Evolutionary conservation across 1,140 invertebrate species (phyloP).

Genomic region (Phenacoccus solenopsis): DNA sequence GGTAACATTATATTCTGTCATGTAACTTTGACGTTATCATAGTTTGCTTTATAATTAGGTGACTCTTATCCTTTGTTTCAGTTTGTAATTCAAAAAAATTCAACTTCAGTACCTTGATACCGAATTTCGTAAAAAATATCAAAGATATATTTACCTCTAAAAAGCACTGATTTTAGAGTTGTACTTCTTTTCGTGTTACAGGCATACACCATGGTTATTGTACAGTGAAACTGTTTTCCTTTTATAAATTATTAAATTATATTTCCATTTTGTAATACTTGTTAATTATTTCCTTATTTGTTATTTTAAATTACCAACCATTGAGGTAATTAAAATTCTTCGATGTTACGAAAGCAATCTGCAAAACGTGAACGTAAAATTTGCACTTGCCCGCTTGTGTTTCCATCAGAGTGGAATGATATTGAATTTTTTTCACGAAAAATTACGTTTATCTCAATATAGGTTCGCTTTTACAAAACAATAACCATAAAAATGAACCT

Average conservation of each 20-base stretch:
- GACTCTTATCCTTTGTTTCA: not conserved
- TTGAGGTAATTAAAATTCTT: too few species aligned
- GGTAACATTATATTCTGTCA: conserved; percentile 10
- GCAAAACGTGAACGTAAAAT: too few species aligned
- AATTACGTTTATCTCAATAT: too few species aligned
- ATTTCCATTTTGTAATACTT: not conserved
- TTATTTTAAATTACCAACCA: too few species aligned
- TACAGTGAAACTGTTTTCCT: not conserved
- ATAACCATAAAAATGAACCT: too few species aligned
- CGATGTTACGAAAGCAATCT: too few species aligned
- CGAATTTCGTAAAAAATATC: not conserved
- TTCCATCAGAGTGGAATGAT: too few species aligned
- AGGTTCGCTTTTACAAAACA: too few species aligned
- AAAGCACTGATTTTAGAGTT: not conserved
- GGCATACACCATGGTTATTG: not conserved
- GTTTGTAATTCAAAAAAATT: conserved; percentile 12
- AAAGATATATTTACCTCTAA: not conserved
- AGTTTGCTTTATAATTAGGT: not conserved
- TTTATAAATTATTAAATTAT: not conserved
- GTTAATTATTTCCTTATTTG: not conserved
- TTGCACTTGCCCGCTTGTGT: too few species aligned
- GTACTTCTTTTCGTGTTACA: not conserved
- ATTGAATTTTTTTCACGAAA: too few species aligned
- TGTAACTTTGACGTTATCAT: not conserved
- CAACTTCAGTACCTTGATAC: not conserved